Base-by-base conservation (phyloP, 2,888 invertebrate genomes). In the Drosophila greeni region DNA sequence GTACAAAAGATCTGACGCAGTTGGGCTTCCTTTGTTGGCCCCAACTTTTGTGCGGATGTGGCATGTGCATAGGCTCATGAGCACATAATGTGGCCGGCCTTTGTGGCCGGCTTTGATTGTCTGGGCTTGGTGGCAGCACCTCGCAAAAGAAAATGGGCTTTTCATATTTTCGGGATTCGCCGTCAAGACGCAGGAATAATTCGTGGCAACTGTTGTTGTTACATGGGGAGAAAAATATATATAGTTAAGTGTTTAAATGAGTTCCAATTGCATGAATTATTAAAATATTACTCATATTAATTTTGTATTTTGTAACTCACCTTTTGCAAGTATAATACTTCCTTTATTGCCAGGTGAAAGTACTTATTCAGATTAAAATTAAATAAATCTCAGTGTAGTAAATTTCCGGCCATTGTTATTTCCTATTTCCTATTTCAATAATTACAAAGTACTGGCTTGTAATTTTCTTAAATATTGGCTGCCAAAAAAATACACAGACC, bases 1-100 rank as follows among this genome's bases (percentile, higher is more conserved):
- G 49, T 51, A 69, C 69, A 77, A 72, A 81, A 78, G 65, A 75
- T 58, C 48, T 76, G 72, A 56, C 47, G 49, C 70, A 74, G 75
- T 75, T 64, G 65, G 58, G 69, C 72, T 64, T 56, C 56, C 43
- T 62, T 62, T 48, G 53, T 67, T 70, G 54, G 45, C 37, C 57
- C 51, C 34, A 48, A 71, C 72, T 54, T 70, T 71, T 70, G 66
- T 68, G 36, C 34, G 47, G 49, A 47, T 49, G 47, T 29, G 47
- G 51, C 58, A 45, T 54, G 58, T 56, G 55, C 34, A 60, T 58
- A 60, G 34, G 43, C 31, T 33, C 39, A 60, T 43, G 14, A 42
- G 59, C 47, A 57, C 61, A 66, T 62, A 42, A 70, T 53, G 52
- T 52, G 62, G 53, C 53, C 53, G 61, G 62, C 39, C 70, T 70